Percentiles rank a stretch among this genome's conserved stretches.
Evolutionary conservation across 1,140 invertebrate species (phyloP).

Genomic region (Dufourea novaeangliae): DNA sequence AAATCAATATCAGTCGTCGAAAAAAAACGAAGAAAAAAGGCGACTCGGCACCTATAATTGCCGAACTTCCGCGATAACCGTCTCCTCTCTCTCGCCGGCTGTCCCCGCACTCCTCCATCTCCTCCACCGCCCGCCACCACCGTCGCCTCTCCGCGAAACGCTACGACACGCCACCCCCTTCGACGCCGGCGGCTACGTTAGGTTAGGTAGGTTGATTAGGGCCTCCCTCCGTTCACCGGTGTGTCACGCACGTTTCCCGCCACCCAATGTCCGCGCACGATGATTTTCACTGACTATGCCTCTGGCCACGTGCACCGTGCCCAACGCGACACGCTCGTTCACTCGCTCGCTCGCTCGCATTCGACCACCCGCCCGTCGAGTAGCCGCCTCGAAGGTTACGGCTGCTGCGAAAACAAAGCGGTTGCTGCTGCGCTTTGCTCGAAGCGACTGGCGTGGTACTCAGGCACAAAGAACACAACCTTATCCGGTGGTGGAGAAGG

Average conservation of each 20-base stretch:
- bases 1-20: slow-evolving; percentile 81
- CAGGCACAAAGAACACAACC: slow-evolving; percentile 7
- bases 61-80: slow-evolving; percentile 70
- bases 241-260: slow-evolving; percentile 69
- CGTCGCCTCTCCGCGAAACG: slow-evolving; percentile 53
- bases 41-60: slow-evolving; percentile 71
- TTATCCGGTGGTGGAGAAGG: neutral
- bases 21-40: slow-evolving; percentile 76
- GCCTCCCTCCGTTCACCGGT: slow-evolving; percentile 61
- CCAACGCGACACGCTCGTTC: slow-evolving; percentile 31
- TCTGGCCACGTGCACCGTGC: slow-evolving; percentile 57
- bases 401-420: slow-evolving; percentile 54
- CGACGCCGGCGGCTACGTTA: slow-evolving; percentile 48
- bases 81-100: slow-evolving; percentile 60
- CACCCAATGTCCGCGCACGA: slow-evolving; percentile 66
- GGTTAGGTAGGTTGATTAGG: slow-evolving; percentile 75
- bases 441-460: slow-evolving; percentile 15
- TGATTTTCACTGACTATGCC: slow-evolving; percentile 69
- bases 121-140: slow-evolving; percentile 52
- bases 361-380: slow-evolving; percentile 14
- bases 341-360: neutral
- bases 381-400: slow-evolving; percentile 42
- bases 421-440: slow-evolving; percentile 20
- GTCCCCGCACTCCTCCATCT: slow-evolving; percentile 44
- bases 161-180: slow-evolving; percentile 28